Percentiles rank a stretch among this genome's conserved stretches.
Evolutionary conservation across 2,888 invertebrate species (phyloP).

Genomic region (Callosobruchus maculatus): DNA sequence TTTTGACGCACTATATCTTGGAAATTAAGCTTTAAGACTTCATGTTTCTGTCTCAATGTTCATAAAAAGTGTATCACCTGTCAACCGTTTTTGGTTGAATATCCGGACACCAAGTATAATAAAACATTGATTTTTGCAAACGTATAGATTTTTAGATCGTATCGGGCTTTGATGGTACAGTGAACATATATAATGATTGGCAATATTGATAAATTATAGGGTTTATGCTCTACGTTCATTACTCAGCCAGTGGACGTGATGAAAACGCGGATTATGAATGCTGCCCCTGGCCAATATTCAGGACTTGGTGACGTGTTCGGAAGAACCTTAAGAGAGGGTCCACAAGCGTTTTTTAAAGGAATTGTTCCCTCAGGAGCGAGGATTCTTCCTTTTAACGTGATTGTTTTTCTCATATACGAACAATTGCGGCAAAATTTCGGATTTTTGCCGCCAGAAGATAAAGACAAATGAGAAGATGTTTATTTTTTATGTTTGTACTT

Average conservation of each 20-base stretch:
- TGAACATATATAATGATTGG: neutral
- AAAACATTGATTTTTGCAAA: too few species aligned
- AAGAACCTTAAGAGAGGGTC: slow-evolving; percentile 83
- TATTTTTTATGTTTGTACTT: neutral
- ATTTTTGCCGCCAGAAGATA: slow-evolving; percentile 5
- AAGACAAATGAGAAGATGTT: neutral
- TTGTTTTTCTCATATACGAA: slow-evolving; percentile 95
- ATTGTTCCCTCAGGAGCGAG: slow-evolving; percentile 93
- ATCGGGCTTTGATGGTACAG: slow-evolving; percentile 47
- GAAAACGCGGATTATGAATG: slow-evolving; percentile 97
- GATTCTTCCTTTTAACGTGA: slow-evolving; percentile 91
- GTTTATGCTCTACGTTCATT: slow-evolving; percentile 81
- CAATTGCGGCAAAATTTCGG: slow-evolving; percentile 83
- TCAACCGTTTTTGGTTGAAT: too few species aligned
- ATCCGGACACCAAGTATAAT: too few species aligned
- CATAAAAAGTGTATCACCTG: too few species aligned
- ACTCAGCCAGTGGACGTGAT: slow-evolving; percentile 96
- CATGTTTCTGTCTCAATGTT: too few species aligned
- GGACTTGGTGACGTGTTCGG: slow-evolving; percentile 67
- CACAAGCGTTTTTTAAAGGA: slow-evolving; percentile 91
- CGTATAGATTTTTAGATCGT: neutral
- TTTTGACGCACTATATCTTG: too few species aligned
- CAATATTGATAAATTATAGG: slow-evolving; percentile 52
- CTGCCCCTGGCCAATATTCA: slow-evolving; percentile 83
- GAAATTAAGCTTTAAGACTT: too few species aligned